Percentiles rank a stretch among this genome's conserved stretches.
These are phyloP conservation scores for Euwallacea similis DNA, from an alignment of 1,140 invertebrate genomes.

Conservation along the genomic window DNA sequence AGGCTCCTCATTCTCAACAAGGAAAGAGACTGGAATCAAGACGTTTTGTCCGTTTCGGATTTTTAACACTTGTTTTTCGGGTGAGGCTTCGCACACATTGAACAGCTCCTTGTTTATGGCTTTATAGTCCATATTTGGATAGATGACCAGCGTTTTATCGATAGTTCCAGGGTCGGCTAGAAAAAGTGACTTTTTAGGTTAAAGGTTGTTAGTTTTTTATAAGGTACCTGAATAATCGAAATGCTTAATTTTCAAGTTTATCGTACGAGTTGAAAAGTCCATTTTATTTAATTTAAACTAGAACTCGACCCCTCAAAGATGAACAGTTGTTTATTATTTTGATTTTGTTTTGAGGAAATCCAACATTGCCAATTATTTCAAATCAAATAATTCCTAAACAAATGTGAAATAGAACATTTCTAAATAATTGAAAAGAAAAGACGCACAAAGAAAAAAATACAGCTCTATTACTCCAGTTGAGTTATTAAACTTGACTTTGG, in stretches of 20 bases:
- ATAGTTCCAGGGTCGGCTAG: constrained; percentile 41
- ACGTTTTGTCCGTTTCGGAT: constrained; percentile 46
- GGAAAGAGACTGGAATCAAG: constrained; percentile 48
- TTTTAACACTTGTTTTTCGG: constrained; percentile 51
- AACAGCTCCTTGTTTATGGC: constrained; percentile 45
- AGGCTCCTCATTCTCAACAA: constrained; percentile 40
- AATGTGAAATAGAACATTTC: no score
- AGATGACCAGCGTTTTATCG: constrained; percentile 42
- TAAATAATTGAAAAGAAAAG: no score
- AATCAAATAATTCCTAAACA: no score
- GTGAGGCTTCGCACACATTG: constrained; percentile 43
- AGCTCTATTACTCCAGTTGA: no score
- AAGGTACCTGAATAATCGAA: constrained; percentile 45
- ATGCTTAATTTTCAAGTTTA: constrained; percentile 43
- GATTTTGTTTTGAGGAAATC: no score
- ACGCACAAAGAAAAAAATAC: no score
- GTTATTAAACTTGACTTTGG: no score
- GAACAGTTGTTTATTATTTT: no score
- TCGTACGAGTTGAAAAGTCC: constrained; percentile 20
- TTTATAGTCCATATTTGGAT: constrained; percentile 44
- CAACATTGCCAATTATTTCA: no score
- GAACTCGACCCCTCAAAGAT: no score
- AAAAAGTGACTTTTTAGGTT: not conserved
- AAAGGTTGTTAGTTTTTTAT: not conserved
- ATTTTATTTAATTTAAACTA: constrained; percentile 8